These are phyloP conservation scores for Nothobranchius furzeri DNA, from an alignment of 2,113 vertebrate genomes.

Conservation along the genomic window DNA sequence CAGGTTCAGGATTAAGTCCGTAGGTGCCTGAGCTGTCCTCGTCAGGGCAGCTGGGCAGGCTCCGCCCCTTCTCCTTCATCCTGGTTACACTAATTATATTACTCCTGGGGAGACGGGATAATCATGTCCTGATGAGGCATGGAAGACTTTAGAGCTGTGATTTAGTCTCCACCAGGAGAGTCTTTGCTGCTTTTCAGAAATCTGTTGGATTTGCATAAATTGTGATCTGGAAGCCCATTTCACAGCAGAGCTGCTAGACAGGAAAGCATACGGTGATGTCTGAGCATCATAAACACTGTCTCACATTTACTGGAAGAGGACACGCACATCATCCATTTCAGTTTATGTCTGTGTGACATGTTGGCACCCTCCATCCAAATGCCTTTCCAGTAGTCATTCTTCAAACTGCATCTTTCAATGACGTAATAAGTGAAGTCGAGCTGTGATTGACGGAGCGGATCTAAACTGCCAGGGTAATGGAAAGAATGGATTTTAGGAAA, in stretches of 20 bases:
- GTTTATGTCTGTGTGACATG: neutral
- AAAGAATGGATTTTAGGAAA: too few relatives aligned
- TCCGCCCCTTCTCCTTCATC: slow-evolving; percentile 36
- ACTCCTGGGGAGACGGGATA: slow-evolving; percentile 52
- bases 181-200: neutral
- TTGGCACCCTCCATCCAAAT: slow-evolving; percentile 6
- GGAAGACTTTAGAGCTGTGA: slow-evolving; percentile 28
- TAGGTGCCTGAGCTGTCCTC: slow-evolving; percentile 13
- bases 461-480: too few relatives aligned
- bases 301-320: neutral
- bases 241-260: neutral
- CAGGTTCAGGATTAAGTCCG: slow-evolving; percentile 17
- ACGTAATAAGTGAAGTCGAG: too few relatives aligned
- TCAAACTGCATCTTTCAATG: slow-evolving; percentile 2
- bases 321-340: neutral
- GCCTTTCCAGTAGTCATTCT: slow-evolving; percentile 17
- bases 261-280: neutral
- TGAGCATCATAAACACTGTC: neutral
- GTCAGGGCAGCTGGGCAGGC: slow-evolving; percentile 11
- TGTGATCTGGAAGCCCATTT: slow-evolving; percentile 1
- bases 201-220: neutral
- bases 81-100: slow-evolving; percentile 63
- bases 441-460: too few relatives aligned
- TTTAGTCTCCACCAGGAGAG: slow-evolving; percentile 18
- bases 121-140: slow-evolving; percentile 67